Evolutionary conservation across 2,888 invertebrate genomes (phyloP).

Genomic region (Incurvaria masculella): DNA sequence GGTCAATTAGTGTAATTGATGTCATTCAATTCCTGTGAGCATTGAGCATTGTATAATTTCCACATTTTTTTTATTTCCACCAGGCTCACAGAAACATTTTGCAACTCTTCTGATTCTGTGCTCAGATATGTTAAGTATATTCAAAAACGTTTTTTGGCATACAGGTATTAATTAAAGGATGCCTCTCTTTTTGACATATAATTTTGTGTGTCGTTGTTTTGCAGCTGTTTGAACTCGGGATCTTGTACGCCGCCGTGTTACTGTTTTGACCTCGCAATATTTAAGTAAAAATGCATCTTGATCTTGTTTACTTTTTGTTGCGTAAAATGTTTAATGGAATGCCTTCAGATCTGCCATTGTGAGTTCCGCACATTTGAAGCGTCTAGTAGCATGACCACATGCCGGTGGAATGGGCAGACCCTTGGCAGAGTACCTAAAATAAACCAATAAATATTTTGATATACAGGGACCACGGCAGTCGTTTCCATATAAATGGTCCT

Average conservation of each 20-base stretch:
- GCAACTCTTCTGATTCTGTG: background rate
- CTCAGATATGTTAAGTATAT: background rate
- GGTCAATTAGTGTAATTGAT: too few species aligned
- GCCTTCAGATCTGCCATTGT: background rate
- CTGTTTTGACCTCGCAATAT: slow-evolving; percentile 7
- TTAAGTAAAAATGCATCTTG: slow-evolving; percentile 15
- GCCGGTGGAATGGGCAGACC: slow-evolving; percentile 9
- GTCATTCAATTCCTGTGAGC: too few species aligned
- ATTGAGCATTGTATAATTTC: too few species aligned
- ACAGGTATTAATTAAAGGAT: background rate
- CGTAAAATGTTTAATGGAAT: slow-evolving; percentile 13
- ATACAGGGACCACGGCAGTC: too few species aligned
- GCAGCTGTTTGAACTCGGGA: slow-evolving; percentile 11
- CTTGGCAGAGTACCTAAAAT: slow-evolving; percentile 11
- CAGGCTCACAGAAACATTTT: too few species aligned
- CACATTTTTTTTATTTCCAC: too few species aligned
- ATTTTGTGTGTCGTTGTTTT: slow-evolving; percentile 12
- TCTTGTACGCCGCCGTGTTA: slow-evolving; percentile 12
- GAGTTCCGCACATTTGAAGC: slow-evolving; percentile 9
- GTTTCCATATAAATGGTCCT: too few species aligned
- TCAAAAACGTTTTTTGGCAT: background rate
- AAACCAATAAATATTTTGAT: slow-evolving; percentile 4
- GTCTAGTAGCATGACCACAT: slow-evolving; percentile 11
- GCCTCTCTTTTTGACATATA: background rate
- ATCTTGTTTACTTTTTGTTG: slow-evolving; percentile 13